Evolutionary conservation across 2,888 invertebrate genomes (phyloP), one percentile per base, ranked within the genome.

Genomic region (Seladonia tumulorum): DNA sequence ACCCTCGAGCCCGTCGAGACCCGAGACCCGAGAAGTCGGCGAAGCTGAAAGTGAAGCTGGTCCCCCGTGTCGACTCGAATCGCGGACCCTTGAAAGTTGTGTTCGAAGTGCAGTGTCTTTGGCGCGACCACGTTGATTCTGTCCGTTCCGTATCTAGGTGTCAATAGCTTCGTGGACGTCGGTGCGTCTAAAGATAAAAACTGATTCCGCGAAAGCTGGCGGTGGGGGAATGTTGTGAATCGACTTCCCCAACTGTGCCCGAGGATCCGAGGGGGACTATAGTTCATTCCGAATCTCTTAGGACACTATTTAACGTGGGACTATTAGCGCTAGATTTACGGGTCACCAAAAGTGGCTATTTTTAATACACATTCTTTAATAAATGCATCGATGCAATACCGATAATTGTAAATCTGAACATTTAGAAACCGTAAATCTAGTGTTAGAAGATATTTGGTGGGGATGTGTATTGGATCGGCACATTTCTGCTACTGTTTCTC

Each of bases 41-140:
- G 42, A 70, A 14, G 39, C 68, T 35, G 68, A 68, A 68, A 68
- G 68, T 39, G 68, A 68, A 68, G 68, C 22, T 22, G 39, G 39
- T 39, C 39, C 12, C 68, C 22, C 68, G 68, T 35, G 68, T 39
- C 35, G 39, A 68, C 22, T 68, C 1, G 68, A 66, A 4, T 10
- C 66, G 66, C 66, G 35, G 2, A 1, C 63, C 63, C 63, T 63
- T 29, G 35, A 39, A 39, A 22, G 35, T 39, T 39, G 39, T 35
- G 39, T 35, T 68, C 3, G 68, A 22, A 68, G 68, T 68, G 68
- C 35, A 68, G 68, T 68, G 68, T 35, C 68, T 22, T 10, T 22
- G 35, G 35, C 29, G 35, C 29, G 8, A 35, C 35, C 29, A 14
- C 63, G 63, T 29, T 29, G 7, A 14, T 29, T 63, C 29, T 25